Conservation (phyloP, 2,797 vertebrate genomes). For the Cyprinodon diabolis region DNA sequence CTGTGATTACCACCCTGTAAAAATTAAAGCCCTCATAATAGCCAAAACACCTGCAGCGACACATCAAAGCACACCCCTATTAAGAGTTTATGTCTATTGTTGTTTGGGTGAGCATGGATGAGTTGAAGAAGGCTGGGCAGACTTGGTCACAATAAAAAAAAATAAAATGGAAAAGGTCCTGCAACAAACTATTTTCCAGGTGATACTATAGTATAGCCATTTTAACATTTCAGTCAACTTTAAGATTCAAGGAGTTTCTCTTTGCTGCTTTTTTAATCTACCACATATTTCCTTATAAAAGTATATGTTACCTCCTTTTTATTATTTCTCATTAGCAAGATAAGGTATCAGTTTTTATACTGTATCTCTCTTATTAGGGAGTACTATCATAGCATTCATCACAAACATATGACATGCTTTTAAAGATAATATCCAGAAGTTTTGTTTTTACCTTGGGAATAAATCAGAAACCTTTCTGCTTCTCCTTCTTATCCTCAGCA, state of each 20-base stretch:
- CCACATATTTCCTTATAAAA: conserved; percentile 22
- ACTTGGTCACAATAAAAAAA: too few relatives aligned
- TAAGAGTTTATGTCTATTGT: conserved; percentile 12
- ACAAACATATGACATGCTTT: conserved; percentile 70
- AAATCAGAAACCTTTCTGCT: conserved; percentile 58
- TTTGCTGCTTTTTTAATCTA: conserved; percentile 20
- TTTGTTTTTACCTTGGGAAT: conserved; percentile 33
- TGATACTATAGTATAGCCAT: conserved; percentile 29
- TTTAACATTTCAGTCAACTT: conserved; percentile 28
- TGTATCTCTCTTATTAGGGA: not conserved
- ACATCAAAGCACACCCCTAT: conserved; percentile 22
- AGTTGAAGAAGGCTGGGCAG: too few relatives aligned
- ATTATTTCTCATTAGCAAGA: not conserved
- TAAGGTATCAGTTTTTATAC: not conserved
- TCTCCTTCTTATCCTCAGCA: conserved; percentile 29
- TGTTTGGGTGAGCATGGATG: conserved; percentile 3
- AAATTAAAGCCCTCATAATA: conserved; percentile 11
- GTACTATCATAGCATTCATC: conserved; percentile 17
- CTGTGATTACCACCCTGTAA: conserved; percentile 1
- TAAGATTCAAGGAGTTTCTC: conserved; percentile 15
- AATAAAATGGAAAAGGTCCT: too few relatives aligned
- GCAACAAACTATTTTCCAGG: not conserved
- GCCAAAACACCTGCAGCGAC: conserved; percentile 20
- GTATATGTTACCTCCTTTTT: not conserved
- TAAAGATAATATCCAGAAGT: conserved; percentile 37